Evolutionary conservation across 2,797 vertebrate genomes (phyloP).

Genomic region (Babyrousa celebensis): DNA sequence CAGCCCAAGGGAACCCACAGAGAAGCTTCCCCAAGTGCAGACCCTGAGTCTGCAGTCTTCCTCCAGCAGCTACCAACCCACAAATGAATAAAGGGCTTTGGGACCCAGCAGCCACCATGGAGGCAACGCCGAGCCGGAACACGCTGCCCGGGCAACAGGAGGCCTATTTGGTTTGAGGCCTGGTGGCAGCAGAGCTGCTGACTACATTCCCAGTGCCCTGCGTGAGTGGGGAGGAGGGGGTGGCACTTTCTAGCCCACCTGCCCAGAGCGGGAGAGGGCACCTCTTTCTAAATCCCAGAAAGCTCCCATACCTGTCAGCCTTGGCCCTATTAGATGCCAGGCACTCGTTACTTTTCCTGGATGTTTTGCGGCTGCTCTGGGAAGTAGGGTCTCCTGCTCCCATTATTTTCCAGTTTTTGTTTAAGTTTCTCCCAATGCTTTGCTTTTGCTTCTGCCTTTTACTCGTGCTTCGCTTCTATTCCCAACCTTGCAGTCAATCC

Average conservation of each 20-base stretch:
- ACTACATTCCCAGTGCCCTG: neutral
- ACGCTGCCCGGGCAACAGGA: fast-evolving
- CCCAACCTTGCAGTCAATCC: neutral
- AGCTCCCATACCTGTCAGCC: neutral
- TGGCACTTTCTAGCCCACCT: neutral
- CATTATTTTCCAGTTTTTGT: neutral
- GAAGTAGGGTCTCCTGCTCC: neutral
- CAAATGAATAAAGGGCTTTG: neutral
- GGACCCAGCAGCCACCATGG: neutral
- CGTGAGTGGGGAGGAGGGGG: too few species aligned
- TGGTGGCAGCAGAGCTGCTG: neutral
- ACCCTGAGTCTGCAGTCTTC: neutral
- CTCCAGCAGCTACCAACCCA: neutral
- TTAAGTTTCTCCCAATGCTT: neutral
- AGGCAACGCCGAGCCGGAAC: fast-evolving
- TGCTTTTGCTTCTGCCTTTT: neutral
- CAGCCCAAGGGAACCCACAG: neutral
- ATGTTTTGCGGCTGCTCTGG: neutral
- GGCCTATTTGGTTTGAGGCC: neutral
- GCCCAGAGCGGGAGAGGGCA: neutral
- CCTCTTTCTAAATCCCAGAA: neutral
- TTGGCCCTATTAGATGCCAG: neutral
- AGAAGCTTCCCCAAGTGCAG: neutral
- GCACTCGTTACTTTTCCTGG: neutral
- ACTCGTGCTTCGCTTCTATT: neutral